Conservation (phyloP, 2,888 invertebrate species). For the Protodeltote pygarga region DNA sequence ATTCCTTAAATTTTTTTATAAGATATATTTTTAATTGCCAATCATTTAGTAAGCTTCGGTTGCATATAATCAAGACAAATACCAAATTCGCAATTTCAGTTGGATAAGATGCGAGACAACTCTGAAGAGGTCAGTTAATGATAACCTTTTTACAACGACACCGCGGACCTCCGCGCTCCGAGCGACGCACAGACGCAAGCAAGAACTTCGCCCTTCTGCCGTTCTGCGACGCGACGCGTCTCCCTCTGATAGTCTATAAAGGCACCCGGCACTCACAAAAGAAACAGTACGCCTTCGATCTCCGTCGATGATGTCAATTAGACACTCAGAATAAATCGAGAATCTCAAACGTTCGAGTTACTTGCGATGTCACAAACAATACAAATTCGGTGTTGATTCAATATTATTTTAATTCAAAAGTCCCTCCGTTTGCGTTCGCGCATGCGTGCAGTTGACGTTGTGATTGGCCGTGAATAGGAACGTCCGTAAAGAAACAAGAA, state of each 20-base stretch:
- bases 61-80: slow-evolving; percentile 29
- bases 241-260: slow-evolving; percentile 82
- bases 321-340: slow-evolving; percentile 58
- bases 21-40: no score
- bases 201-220: slow-evolving; percentile 77
- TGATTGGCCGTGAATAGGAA: slow-evolving; percentile 76
- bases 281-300: slow-evolving; percentile 79
- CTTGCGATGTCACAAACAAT: slow-evolving; percentile 67
- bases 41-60: neutral
- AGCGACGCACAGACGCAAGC: slow-evolving; percentile 66
- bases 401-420: slow-evolving; percentile 63
- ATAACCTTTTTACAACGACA: slow-evolving; percentile 72
- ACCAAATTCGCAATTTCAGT: slow-evolving; percentile 58
- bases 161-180: slow-evolving; percentile 70
- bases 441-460: slow-evolving; percentile 73
- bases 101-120: slow-evolving; percentile 60
- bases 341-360: slow-evolving; percentile 38
- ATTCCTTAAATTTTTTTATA: no score
- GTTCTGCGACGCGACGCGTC: no score
- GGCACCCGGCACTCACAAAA: slow-evolving; percentile 72
- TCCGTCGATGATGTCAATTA: slow-evolving; percentile 78
- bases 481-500: slow-evolving; percentile 64
- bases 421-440: slow-evolving; percentile 70
- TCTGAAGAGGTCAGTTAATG: slow-evolving; percentile 67
- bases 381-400: slow-evolving; percentile 59